Percentiles rank a stretch among this genome's conserved stretches.
phyloP scores from a whole-genome alignment of 2,888 invertebrate genomes.

The Drosophila mercatorum region DNA sequence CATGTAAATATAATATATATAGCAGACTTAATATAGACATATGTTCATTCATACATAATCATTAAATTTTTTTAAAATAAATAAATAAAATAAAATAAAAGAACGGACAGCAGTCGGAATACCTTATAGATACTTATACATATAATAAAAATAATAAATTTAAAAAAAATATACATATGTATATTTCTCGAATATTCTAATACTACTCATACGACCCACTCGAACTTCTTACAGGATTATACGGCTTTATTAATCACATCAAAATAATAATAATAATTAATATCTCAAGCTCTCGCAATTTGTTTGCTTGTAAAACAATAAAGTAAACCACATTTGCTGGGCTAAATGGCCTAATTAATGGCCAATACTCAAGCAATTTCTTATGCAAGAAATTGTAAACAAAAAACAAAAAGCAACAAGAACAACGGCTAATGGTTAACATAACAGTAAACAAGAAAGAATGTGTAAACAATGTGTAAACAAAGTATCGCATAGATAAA shows the following conservation, averaged over 20 bases:
- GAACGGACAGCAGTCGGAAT: too few relatives aligned
- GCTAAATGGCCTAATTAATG: slow-evolving; percentile 8
- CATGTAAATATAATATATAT: too few relatives aligned
- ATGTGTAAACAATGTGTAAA: slow-evolving; percentile 15
- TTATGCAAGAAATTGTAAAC: slow-evolving; percentile 13
- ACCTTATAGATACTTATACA: too few relatives aligned
- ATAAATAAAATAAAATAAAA: too few relatives aligned
- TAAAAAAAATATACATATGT: too few relatives aligned
- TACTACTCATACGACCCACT: background rate
- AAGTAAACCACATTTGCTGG: background rate
- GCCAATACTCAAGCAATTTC: background rate
- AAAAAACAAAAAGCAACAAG: background rate
- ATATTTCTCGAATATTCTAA: background rate
- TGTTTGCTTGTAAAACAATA: background rate
- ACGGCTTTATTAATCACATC: background rate
- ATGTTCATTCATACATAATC: too few relatives aligned
- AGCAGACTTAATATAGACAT: too few relatives aligned
- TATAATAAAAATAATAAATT: too few relatives aligned
- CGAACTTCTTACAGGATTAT: background rate
- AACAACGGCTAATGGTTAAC: background rate
- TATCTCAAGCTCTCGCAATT: background rate
- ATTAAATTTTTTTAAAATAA: too few relatives aligned
- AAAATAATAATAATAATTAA: background rate
- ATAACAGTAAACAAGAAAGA: slow-evolving; percentile 9
- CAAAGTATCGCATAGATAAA: slow-evolving; percentile 3